A percentile compares a stretch with the other conserved stretches of the same genome.
Evolutionary conservation across 2,888 invertebrate genomes (phyloP).

Genomic region (Parasteatoda lunata): DNA sequence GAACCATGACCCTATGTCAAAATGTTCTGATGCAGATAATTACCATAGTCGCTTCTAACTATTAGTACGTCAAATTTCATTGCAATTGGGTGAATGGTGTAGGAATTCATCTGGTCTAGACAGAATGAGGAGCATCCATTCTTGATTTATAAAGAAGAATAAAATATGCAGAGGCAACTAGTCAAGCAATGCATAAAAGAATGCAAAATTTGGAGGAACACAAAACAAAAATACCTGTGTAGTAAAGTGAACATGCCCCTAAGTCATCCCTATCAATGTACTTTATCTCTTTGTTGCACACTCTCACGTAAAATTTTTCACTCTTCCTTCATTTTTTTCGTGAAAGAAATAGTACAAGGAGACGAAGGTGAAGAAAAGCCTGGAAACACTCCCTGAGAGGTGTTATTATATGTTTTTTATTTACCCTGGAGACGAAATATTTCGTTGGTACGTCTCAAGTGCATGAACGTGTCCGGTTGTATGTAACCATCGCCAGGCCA

Average conservation of each 20-base stretch:
- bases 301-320: slow-evolving; percentile 36
- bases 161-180: too few species aligned
- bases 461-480: slow-evolving; percentile 58
- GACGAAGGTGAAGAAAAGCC: slow-evolving; percentile 26
- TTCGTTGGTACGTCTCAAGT: slow-evolving; percentile 47
- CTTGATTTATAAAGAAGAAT: too few species aligned
- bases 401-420: slow-evolving; percentile 20
- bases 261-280: slow-evolving; percentile 11
- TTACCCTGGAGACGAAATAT: slow-evolving; percentile 30
- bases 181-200: too few species aligned
- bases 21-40: too few species aligned
- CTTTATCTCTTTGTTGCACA: slow-evolving; percentile 28
- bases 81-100: too few species aligned
- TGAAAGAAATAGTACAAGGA: slow-evolving; percentile 16
- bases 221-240: neutral
- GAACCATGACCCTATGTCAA: too few species aligned
- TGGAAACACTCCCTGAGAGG: slow-evolving; percentile 8
- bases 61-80: too few species aligned
- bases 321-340: neutral
- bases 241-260: slow-evolving; percentile 18
- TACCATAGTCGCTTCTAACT: too few species aligned
- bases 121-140: too few species aligned
- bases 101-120: too few species aligned
- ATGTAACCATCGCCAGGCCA: slow-evolving; percentile 39
- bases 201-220: too few species aligned